phyloP scores from a whole-genome alignment of 2,797 vertebrate genomes.

The Enoplosus armatus region DNA sequence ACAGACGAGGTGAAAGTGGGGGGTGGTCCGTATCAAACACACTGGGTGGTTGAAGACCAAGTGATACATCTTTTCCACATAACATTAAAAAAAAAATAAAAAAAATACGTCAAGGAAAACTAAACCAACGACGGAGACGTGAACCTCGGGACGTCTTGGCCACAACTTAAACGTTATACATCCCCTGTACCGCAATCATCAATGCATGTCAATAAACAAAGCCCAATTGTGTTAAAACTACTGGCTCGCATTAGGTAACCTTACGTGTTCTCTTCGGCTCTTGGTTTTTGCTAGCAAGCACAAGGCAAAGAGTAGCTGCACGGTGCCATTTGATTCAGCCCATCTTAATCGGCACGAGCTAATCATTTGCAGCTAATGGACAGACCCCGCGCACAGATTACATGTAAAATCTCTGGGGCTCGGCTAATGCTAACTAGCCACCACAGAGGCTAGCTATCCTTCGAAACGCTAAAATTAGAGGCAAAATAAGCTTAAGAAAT shows the following conservation, averaged over 20 bases:
- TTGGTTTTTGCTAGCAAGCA: accelerated
- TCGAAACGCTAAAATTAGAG: conserved; percentile 9
- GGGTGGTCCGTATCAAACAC: conserved; percentile 19
- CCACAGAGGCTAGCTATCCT: conserved; percentile 41
- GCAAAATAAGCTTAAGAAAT: neutral
- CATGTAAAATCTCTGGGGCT: conserved; percentile 5
- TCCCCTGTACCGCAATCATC: neutral
- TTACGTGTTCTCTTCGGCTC: neutral
- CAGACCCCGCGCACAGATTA: conserved; percentile 8
- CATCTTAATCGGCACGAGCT: neutral
- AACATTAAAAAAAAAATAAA: neutral
- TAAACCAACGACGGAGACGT: neutral
- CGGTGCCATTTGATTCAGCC: neutral
- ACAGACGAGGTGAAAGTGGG: conserved; percentile 17
- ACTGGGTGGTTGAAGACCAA: neutral
- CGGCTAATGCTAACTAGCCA: conserved; percentile 64
- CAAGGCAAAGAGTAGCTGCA: neutral
- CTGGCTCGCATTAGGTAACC: neutral
- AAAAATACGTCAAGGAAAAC: neutral
- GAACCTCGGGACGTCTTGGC: neutral
- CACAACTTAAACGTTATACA: accelerated
- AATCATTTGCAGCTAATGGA: neutral
- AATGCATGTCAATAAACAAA: conserved; percentile 15
- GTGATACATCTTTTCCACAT: neutral
- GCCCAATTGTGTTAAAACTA: neutral